A percentile compares a stretch with the other conserved stretches of the same genome.
These are phyloP conservation scores for Drosophila ohnishii DNA, from an alignment of 1,140 invertebrate species.

Conservation along the genomic window DNA sequence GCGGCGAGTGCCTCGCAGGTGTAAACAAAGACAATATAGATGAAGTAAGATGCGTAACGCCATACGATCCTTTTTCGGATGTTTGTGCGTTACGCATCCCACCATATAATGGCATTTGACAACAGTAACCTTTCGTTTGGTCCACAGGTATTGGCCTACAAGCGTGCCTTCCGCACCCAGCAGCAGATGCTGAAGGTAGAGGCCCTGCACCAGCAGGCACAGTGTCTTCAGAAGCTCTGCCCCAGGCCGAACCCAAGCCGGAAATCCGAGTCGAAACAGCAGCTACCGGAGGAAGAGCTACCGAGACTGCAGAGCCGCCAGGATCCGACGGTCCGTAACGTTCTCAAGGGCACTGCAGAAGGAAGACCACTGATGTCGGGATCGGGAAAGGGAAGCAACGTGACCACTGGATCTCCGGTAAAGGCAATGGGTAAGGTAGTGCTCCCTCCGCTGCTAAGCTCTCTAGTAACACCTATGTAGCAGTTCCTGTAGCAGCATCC, in stretches of 20 bases:
- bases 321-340: neutral
- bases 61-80: too few relatives aligned
- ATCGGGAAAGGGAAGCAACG: neutral
- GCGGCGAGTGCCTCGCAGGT: slow-evolving; percentile 49
- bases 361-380: neutral
- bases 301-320: slow-evolving; percentile 2
- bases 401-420: neutral
- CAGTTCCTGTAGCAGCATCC: slow-evolving; percentile 1
- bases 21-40: too few relatives aligned
- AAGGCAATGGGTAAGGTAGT: neutral
- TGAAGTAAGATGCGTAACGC: too few relatives aligned
- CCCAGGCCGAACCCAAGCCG: neutral
- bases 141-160: slow-evolving; percentile 26
- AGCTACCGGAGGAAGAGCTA: neutral
- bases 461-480: neutral
- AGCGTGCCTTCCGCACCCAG: slow-evolving; percentile 44
- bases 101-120: too few relatives aligned
- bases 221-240: slow-evolving; percentile 1
- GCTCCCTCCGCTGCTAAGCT: too few relatives aligned
- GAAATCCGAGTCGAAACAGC: neutral
- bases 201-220: slow-evolving; percentile 30
- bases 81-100: too few relatives aligned
- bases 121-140: neutral
- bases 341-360: neutral
- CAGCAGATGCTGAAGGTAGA: slow-evolving; percentile 53